Evolutionary conservation across 1,140 invertebrate species (phyloP).

Genomic region (Physella acuta): DNA sequence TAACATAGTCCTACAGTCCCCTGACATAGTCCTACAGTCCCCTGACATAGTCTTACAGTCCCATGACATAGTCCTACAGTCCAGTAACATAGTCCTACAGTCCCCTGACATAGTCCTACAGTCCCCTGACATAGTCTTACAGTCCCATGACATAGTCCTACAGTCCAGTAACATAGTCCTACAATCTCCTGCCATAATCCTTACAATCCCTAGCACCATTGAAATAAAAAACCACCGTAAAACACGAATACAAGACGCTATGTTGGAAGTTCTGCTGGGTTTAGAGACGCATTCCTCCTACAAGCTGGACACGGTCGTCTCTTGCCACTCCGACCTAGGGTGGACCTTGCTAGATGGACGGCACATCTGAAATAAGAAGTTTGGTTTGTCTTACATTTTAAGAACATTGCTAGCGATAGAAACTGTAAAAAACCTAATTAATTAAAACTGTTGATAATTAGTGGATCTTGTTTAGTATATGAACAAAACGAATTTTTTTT

Average conservation of each 20-base stretch:
- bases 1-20: no score
- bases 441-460: neutral
- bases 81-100: neutral
- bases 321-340: constrained; percentile 30
- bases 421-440: no score
- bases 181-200: no score
- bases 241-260: neutral
- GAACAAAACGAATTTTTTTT: neutral
- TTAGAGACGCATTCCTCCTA: constrained; percentile 28
- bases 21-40: no score
- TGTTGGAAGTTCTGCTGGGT: constrained; percentile 27
- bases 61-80: neutral
- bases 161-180: neutral
- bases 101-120: neutral
- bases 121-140: neutral
- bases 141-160: neutral
- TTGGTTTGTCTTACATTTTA: no score
- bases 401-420: no score
- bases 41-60: no score
- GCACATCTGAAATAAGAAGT: constrained; percentile 30
- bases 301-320: constrained; percentile 36
- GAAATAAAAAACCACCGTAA: neutral
- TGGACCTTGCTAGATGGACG: constrained; percentile 31
- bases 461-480: neutral
- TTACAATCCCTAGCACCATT: neutral